These are phyloP conservation scores for Lacerta agilis DNA, from an alignment of 2,797 vertebrate genomes.

Conservation along the genomic window DNA sequence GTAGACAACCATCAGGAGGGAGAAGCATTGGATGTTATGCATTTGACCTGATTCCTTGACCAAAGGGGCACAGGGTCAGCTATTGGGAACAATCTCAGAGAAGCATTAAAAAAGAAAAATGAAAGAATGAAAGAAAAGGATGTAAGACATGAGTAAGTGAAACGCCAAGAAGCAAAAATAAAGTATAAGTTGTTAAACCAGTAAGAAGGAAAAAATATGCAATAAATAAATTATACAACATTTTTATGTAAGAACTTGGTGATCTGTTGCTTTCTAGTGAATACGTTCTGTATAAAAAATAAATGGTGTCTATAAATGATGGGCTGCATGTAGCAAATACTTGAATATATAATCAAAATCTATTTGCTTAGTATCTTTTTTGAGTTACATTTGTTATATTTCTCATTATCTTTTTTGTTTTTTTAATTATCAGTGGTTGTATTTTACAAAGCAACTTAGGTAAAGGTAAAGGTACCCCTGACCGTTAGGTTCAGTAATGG, in stretches of 20 bases:
- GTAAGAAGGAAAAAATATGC: neutral
- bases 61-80: neutral
- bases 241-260: neutral
- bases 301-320: neutral
- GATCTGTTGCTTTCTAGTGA: slow-evolving; percentile 5
- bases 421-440: neutral
- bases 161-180: neutral
- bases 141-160: neutral
- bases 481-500: no score
- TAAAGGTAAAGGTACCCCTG: no score
- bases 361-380: neutral
- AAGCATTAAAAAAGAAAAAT: neutral
- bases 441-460: no score
- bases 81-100: neutral
- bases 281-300: neutral
- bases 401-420: neutral
- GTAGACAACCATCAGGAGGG: neutral
- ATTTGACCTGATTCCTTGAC: neutral
- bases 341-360: neutral
- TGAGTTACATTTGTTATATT: neutral
- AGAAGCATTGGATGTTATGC: neutral
- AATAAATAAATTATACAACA: neutral
- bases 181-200: neutral
- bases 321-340: neutral
- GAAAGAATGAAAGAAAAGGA: neutral